phyloP scores from a whole-genome alignment of 2,888 invertebrate species.

The Agonum fuliginosum region DNA sequence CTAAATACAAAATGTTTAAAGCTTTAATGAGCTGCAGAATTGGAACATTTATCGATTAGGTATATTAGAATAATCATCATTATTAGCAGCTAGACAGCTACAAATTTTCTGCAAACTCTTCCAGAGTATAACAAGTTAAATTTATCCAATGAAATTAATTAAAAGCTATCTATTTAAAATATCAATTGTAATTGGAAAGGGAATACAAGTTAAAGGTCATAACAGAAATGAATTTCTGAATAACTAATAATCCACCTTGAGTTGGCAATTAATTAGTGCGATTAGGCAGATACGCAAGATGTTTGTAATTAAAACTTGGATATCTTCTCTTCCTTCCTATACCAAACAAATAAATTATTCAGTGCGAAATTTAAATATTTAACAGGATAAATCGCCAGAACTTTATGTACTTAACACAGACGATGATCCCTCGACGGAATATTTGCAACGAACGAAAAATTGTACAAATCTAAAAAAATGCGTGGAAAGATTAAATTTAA shows the following conservation, averaged over 20 bases:
- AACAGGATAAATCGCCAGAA: slow-evolving; percentile 54
- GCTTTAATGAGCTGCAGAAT: too few species aligned
- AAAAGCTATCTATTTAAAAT: too few species aligned
- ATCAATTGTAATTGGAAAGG: too few species aligned
- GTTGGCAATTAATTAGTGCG: slow-evolving; percentile 21
- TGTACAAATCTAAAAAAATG: slow-evolving; percentile 51
- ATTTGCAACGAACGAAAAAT: slow-evolving; percentile 21
- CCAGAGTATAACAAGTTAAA: too few species aligned
- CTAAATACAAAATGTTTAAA: too few species aligned
- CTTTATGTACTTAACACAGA: slow-evolving; percentile 56
- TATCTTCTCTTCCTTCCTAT: slow-evolving; percentile 9
- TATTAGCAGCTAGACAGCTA: too few species aligned
- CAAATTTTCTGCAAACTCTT: too few species aligned
- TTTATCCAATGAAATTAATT: too few species aligned
- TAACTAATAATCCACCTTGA: slow-evolving; percentile 21
- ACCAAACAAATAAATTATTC: slow-evolving; percentile 56
- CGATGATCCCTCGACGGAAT: slow-evolving; percentile 34
- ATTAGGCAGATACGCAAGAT: slow-evolving; percentile 37
- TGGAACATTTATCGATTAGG: too few species aligned
- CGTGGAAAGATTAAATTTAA: slow-evolving; percentile 55
- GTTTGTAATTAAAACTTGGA: slow-evolving; percentile 41
- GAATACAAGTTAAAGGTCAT: neutral
- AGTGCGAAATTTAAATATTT: slow-evolving; percentile 55
- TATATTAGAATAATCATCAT: too few species aligned
- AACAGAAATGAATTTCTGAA: slow-evolving; percentile 3